Evolutionary conservation across 2,113 vertebrate genomes (phyloP), one percentile per base, ranked within the genome.

Genomic region (Anarrhichthys ocellatus): DNA sequence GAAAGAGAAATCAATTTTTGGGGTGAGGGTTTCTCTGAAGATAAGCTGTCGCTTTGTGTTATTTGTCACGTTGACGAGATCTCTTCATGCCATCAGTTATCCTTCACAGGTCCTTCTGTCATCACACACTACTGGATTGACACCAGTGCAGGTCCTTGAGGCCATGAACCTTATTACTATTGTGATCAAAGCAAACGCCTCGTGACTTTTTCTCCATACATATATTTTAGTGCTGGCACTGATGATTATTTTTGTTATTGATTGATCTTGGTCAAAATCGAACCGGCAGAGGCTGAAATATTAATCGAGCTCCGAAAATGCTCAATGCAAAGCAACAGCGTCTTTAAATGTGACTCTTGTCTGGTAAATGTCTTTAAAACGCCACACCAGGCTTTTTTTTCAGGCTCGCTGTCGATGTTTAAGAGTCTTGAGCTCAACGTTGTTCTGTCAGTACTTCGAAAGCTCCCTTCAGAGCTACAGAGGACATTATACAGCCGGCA

Each of bases 1-100:
- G 86, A 74, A 89, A 88, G 88, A 88, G 81, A 87, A 95, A 93
- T 95, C 90, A 71, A 92, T 94, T 88, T 73, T 85, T 42, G 77
- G 89, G 65, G 65, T 77, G 77, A 59, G 34, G 27, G 65, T 81
- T 84, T 76, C 84, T 90, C 68, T 75, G 56, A 83, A 92, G 91
- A 92, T 92, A 87, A 84, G 87, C 72, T 11, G 72, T 61, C 68
- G 9, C 42, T 67, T 81, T 73, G 78, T 46, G 84, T 78, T 86
- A 81, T 87, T 81, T 86, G 80, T 89, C 71, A 78, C 2, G 68
- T 82, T 44, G 68, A 65, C 32, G 77, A 85, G 76, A 85, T 88
- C 80, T 76, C 83, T 69, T 71, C 40, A 46, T 44, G 73, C 54
- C 81, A 73, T 90, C 73, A 46, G 61, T 90, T 87, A 77, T 81